Conservation (phyloP, 64 coral and sea anemone species). For the Trachythela sp. region DNA sequence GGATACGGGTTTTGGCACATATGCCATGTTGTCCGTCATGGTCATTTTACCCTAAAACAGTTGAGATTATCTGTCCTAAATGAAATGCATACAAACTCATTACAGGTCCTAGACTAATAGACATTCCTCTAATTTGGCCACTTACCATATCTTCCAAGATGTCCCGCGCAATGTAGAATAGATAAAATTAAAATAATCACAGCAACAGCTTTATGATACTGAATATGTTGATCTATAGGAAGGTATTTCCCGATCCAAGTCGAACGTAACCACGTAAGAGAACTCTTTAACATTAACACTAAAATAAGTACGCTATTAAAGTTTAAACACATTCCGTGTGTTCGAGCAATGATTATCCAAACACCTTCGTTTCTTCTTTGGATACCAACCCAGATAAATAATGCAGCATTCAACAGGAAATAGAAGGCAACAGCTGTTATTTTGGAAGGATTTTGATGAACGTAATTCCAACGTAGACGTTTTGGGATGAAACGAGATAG, state of each 20-base stretch:
- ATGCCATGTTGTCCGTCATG: no score
- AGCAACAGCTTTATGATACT: conserved; percentile 13
- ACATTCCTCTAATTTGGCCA: neutral
- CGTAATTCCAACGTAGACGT: conserved; percentile 18
- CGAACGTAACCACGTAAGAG: conserved; percentile 10
- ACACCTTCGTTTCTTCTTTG: neutral
- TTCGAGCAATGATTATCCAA: conserved; percentile 15
- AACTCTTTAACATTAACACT: neutral
- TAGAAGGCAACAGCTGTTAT: neutral
- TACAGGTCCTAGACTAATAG: no score
- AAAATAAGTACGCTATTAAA: conserved; percentile 9
- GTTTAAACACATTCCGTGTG: conserved; percentile 14
- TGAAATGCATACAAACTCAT: no score
- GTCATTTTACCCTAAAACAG: no score
- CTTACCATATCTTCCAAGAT: conserved; percentile 23
- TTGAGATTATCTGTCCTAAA: no score
- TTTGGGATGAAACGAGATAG: neutral
- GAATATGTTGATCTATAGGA: conserved; percentile 30
- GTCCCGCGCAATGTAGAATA: neutral
- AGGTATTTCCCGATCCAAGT: conserved; percentile 1
- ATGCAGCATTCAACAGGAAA: neutral
- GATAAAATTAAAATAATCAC: conserved; percentile 6
- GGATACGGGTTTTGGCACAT: no score
- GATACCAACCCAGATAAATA: neutral
- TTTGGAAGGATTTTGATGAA: neutral